phyloP scores from a whole-genome alignment of 2,797 vertebrate genomes.

The Decapterus maruadsi region DNA sequence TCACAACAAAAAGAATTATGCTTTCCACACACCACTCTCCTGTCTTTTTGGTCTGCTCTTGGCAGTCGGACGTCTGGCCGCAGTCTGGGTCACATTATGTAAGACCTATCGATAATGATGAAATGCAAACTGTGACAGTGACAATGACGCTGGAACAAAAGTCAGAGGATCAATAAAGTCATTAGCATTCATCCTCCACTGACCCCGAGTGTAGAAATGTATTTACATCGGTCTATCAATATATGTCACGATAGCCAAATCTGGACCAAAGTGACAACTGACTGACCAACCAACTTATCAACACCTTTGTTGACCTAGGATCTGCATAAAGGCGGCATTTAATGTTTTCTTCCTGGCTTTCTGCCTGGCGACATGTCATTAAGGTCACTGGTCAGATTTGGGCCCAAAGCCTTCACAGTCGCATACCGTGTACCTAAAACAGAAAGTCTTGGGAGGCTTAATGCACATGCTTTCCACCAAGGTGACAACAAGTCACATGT shows the following conservation, averaged over 20 bases:
- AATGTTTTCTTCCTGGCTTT: neutral
- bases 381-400: neutral
- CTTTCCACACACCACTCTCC: neutral
- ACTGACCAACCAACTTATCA: neutral
- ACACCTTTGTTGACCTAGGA: neutral
- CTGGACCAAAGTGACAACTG: neutral
- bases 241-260: neutral
- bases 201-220: neutral
- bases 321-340: neutral
- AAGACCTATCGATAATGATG: conserved; percentile 2
- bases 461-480: conserved; percentile 5
- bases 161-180: neutral
- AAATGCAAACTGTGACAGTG: neutral
- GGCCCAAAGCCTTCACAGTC: neutral
- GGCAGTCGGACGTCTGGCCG: neutral
- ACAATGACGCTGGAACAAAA: neutral
- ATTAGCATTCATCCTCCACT: neutral
- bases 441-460: neutral
- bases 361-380: neutral
- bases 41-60: neutral
- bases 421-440: neutral
- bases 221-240: neutral
- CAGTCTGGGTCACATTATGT: neutral
- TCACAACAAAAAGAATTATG: neutral
- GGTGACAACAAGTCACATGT: conserved; percentile 24